Conservation (phyloP, 2,888 invertebrate species). For the Scaptomyza parva region DNA sequence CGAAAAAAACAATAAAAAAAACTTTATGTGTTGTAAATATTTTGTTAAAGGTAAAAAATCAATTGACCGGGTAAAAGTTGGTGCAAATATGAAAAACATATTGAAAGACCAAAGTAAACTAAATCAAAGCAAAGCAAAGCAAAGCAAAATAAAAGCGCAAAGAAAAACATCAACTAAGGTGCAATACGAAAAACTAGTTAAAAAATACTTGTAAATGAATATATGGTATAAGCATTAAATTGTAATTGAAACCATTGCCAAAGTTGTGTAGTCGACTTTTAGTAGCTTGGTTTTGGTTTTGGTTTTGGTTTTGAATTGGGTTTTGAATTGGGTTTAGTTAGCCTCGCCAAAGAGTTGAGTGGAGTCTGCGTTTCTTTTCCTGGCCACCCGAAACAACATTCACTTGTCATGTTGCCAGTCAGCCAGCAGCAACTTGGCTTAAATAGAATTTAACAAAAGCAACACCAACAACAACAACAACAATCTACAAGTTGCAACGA, state of each 20-base stretch:
- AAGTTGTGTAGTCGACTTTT: conserved; percentile 21
- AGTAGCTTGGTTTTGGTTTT: conserved; percentile 15
- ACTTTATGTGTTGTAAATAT: conserved; percentile 45
- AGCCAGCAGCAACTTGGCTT: conserved; percentile 45
- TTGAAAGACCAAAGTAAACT: not conserved
- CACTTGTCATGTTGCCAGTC: conserved; percentile 60
- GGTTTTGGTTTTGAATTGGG: conserved; percentile 29
- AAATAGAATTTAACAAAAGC: conserved; percentile 63
- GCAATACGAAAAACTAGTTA: conserved; percentile 4
- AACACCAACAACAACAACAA: conserved; percentile 4
- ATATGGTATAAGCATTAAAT: conserved; percentile 24
- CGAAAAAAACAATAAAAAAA: conserved; percentile 36
- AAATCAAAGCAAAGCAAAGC: too few species aligned
- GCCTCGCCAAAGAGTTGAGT: conserved; percentile 8
- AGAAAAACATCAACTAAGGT: conserved; percentile 3
- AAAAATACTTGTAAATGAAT: conserved; percentile 15
- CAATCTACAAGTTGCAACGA: conserved; percentile 5
- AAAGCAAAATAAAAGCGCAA: conserved; percentile 3
- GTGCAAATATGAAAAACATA: conserved; percentile 33
- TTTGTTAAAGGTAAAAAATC: conserved; percentile 57
- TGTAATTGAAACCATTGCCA: conserved; percentile 36
- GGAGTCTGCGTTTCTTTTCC: conserved; percentile 51
- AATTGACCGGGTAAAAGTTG: conserved; percentile 63
- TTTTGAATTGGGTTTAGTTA: conserved; percentile 20
- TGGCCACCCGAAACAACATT: conserved; percentile 72